Evolutionary conservation across 1,140 invertebrate species (phyloP).

Genomic region (Dolichoris vasculosae): DNA sequence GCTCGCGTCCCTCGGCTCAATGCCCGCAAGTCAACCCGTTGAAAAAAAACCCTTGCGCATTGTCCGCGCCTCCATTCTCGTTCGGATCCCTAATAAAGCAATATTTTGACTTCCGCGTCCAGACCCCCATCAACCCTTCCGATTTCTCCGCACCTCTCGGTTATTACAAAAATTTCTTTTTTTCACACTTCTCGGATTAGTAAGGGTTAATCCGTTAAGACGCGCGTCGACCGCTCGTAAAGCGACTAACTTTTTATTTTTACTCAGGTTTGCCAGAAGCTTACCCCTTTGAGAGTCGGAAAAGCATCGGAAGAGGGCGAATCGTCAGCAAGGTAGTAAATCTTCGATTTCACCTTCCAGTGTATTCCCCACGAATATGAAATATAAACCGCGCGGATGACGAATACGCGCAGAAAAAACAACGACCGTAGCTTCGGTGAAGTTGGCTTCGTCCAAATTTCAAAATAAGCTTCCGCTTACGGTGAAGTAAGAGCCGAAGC

Average conservation of each 20-base stretch:
- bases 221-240: conserved; percentile 57
- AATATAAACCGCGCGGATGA: neutral
- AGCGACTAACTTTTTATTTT: conserved; percentile 66
- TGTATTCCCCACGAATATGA: neutral
- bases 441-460: conserved; percentile 45
- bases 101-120: conserved; percentile 65
- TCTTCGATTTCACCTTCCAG: conserved; percentile 13
- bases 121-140: conserved; percentile 54
- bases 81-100: conserved; percentile 66
- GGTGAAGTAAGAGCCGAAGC: neutral
- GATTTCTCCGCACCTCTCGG: conserved; percentile 34
- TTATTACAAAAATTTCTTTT: conserved; percentile 47
- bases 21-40: conserved; percentile 60
- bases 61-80: conserved; percentile 48
- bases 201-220: conserved; percentile 63
- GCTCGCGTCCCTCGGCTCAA: conserved; percentile 38
- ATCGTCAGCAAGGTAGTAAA: neutral
- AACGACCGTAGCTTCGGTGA: conserved; percentile 47
- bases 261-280: conserved; percentile 42
- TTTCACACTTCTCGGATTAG: conserved; percentile 43
- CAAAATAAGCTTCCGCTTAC: conserved; percentile 10
- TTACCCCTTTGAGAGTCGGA: conserved; percentile 8
- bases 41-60: conserved; percentile 56
- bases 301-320: neutral
- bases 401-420: conserved; percentile 19